Evolutionary conservation across 2,797 vertebrate genomes (phyloP).

Genomic region (Danio aesculapii): DNA sequence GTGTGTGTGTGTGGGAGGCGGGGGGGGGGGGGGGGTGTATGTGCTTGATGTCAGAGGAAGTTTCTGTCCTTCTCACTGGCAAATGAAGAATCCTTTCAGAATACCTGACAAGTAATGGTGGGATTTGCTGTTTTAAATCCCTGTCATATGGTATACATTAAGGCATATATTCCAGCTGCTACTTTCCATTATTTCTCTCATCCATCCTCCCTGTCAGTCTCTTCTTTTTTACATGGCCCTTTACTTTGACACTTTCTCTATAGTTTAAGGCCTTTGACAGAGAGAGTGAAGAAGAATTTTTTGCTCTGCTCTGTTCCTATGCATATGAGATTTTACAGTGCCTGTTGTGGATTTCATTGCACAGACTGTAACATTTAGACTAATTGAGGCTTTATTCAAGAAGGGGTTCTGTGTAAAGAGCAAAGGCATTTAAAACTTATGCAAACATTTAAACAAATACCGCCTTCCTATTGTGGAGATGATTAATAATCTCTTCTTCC

Average conservation of each 20-base stretch:
- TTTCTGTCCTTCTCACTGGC: neutral
- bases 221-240: constrained; percentile 22
- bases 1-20: too few species aligned
- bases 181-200: constrained; percentile 21
- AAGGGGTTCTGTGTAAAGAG: constrained; percentile 40
- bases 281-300: constrained; percentile 31
- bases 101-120: constrained; percentile 4
- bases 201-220: constrained; percentile 1
- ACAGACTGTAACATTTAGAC: constrained; percentile 13
- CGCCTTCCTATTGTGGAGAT: constrained; percentile 39
- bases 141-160: constrained; percentile 40
- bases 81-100: constrained; percentile 25
- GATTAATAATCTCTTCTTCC: constrained; percentile 36
- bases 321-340: constrained; percentile 26
- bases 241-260: constrained; percentile 16
- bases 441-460: constrained; percentile 40
- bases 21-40: too few species aligned
- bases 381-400: constrained; percentile 34
- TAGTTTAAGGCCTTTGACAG: constrained; percentile 44
- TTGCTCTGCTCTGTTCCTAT: constrained; percentile 7
- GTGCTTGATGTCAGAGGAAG: neutral
- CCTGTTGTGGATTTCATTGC: constrained; percentile 22
- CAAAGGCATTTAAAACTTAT: constrained; percentile 28
- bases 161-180: constrained; percentile 46
- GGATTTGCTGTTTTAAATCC: constrained; percentile 53